Conservation (phyloP, 2,888 invertebrate species). For the Kryphioiulus occultus region DNA sequence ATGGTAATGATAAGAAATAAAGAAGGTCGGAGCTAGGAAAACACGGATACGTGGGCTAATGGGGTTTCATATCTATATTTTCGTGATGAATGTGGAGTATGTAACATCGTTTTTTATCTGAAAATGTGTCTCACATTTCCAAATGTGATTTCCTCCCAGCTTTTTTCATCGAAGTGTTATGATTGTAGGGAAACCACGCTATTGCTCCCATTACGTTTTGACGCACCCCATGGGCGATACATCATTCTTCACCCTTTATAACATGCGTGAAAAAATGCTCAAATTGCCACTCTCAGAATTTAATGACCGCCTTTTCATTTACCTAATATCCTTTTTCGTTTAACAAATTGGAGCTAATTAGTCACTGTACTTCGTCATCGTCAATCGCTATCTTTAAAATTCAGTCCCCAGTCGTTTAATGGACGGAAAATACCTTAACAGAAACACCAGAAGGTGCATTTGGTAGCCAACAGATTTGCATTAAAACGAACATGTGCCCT, state of each 20-base stretch:
- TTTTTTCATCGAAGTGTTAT: background rate
- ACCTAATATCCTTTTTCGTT: background rate
- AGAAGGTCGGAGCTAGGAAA: background rate
- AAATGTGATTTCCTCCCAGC: background rate
- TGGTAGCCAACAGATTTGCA: no score
- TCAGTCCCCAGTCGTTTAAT: background rate
- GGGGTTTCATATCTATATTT: background rate
- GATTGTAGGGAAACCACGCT: background rate
- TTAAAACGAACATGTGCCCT: background rate
- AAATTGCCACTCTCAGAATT: background rate
- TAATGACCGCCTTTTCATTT: background rate
- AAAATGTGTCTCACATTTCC: background rate
- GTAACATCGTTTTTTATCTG: conserved; percentile 9
- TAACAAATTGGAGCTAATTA: background rate
- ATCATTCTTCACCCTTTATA: background rate
- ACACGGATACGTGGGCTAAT: background rate
- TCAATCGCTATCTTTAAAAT: background rate
- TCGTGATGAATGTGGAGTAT: background rate
- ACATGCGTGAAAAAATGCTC: background rate
- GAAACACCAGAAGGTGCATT: no score
- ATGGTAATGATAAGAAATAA: background rate
- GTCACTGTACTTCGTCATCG: background rate
- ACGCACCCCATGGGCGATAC: background rate
- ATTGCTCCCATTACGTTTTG: conserved; percentile 24
- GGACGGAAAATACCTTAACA: background rate